Base-by-base conservation (phyloP, 2,888 invertebrate genomes). In the Epicampocera succincta region DNA sequence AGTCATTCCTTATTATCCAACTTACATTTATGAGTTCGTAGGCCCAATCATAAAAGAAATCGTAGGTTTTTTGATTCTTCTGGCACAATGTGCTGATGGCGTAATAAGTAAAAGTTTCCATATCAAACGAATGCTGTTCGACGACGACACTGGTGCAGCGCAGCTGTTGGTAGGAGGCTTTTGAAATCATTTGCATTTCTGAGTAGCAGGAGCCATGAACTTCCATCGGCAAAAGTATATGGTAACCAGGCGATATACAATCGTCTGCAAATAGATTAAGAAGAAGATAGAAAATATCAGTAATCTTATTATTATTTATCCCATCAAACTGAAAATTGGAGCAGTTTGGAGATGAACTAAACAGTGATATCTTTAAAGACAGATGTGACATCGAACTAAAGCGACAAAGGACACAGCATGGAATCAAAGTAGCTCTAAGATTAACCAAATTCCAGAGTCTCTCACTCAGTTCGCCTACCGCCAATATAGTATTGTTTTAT, bases 171-270 rank as follows among this genome's bases (percentile, higher is more conserved):
- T 89, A 90, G 1, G 91, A 90, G 15, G 88, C 87, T 50, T 91
- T 90, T 4, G 91, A 91, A 76, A 91, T 90, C 91, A 91, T 91
- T 87, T 91, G 91, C 91, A 91, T 91, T 80, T 90, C 91, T 1
- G 91, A 90, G 80, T 91, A 91, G 73, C 91, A 91, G 0, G 91
- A 90, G 6, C 91, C 91, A 60, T 91, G 91, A 0, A 91, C 91
- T 80, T 91, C 91, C 87, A 91, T 87, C 4, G 91, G 91, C 52
- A 91, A 84, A 5, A 90, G 90, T 1, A 91, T 90, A 58, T 91
- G 91, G 75, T 91, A 91, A 11, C 91, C 91, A 0, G 91, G 91
- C 0, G 91, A 91, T 61, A 91, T 91, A 74, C 91, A 91, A 80
- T 91, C 91, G 75, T 91, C 91, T 90, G 76, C 3, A 65, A 77